Evolutionary conservation across 92 coral and sea anemone genomes (phyloP), one percentile per base, ranked within the genome.

Genomic region (Umimayanthus chanpuru): DNA sequence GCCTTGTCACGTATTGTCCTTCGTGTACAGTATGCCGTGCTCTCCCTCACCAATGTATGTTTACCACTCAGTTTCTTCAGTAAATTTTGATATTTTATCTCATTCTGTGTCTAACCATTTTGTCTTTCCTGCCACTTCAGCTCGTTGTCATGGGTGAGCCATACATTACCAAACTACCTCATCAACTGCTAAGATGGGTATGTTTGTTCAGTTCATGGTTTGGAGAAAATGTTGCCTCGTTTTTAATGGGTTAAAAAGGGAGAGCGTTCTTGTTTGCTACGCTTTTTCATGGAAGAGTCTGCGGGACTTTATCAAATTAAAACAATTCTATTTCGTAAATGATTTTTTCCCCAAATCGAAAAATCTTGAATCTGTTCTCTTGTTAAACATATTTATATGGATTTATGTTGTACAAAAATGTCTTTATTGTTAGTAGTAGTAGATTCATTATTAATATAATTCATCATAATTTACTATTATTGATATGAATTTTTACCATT

Each of bases 141-240:
- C 79, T 95, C 18, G 92, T 97, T 70, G 94, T 93, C 68, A 94
- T 90, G 53, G 80, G 93, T 67, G 99, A 97, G 80, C 88, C 88
- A 10, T 68, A 85, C 58, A 89, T 97, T 16, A 72, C 49, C 84
- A 94, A 89, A 82, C 94, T 97, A 30, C 98, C 95, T 4, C 87
- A 97, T 83, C 95, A 92, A 66, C 81, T 97, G 53, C 68, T 96
- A 39, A 88, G 94, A 53, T 97, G 99, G 99, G 99, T 97, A 29
- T 61, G 9, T 26, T 14, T 29, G 20, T 26, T 14, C 12, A 29
- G 61, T 71, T 21, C n/a, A 49, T 50, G 10, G 28, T 18, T 40
- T 86, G 29, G 55, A 41, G 61, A 28, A 64, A 8, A 10, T 43
- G 85, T 20, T 56, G 23, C 23, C 4, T 61, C 32, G 50, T 80